Percentiles rank a stretch among this genome's conserved stretches.
These are phyloP conservation scores for Dendrocincla fuliginosa DNA, from an alignment of 2,797 vertebrate species.

Conservation along the genomic window DNA sequence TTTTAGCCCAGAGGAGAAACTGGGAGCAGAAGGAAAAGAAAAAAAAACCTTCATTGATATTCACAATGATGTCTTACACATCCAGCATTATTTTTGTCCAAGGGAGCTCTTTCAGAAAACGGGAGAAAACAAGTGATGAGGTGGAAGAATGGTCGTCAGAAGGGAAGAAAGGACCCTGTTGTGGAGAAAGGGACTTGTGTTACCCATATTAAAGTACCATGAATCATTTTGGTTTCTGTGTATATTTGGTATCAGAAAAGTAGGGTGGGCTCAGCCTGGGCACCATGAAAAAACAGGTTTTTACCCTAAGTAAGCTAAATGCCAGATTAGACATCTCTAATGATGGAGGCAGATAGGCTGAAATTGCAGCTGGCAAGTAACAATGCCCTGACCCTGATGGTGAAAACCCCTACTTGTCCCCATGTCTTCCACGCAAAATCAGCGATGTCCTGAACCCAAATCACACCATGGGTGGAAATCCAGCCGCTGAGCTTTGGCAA, in stretches of 20 bases:
- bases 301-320: neutral
- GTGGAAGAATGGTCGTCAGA: slow-evolving; percentile 13
- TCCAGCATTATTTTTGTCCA: slow-evolving; percentile 53
- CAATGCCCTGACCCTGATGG: neutral
- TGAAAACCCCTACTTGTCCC: neutral
- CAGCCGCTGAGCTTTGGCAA: neutral
- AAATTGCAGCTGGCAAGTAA: neutral
- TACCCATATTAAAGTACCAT: neutral
- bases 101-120: slow-evolving; percentile 45
- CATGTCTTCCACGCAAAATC: neutral
- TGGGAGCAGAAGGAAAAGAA: slow-evolving; percentile 17
- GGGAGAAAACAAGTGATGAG: slow-evolving; percentile 44
- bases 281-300: neutral
- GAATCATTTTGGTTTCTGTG: neutral
- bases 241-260: neutral
- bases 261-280: neutral
- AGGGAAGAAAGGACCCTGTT: slow-evolving; percentile 6
- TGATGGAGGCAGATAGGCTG: neutral
- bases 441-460: accelerated
- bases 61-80: slow-evolving; percentile 46
- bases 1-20: slow-evolving; percentile 42
- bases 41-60: slow-evolving; percentile 59
- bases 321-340: neutral
- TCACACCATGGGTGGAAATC: accelerated
- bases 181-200: neutral